Conservation (phyloP, 2,113 vertebrate species). For the Aythya baeri region DNA sequence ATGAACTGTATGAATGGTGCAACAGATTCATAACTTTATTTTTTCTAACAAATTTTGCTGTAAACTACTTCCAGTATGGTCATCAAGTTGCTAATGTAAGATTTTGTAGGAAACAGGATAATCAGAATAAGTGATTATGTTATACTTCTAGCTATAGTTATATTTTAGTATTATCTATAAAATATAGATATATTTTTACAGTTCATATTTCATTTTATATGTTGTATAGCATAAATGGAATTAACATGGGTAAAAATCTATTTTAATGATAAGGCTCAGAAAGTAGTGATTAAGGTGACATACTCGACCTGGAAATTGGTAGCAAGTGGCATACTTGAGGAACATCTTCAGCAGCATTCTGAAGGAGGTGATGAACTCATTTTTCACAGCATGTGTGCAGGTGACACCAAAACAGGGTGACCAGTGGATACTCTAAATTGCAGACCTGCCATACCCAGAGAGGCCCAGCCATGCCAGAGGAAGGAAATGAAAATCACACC, state of each 20-base stretch:
- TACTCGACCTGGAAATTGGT: not conserved
- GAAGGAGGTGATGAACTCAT: not conserved
- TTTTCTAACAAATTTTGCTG: not conserved
- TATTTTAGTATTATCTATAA: not conserved
- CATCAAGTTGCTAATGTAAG: not conserved
- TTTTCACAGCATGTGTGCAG: not conserved
- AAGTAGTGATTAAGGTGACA: accelerated
- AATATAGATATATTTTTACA: not conserved
- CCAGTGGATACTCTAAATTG: not conserved
- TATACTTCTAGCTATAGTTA: not conserved
- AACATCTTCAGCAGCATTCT: not conserved
- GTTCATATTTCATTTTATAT: not conserved
- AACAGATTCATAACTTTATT: not conserved
- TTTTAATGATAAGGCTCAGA: not conserved
- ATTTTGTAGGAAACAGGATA: not conserved
- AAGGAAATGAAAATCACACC: not conserved
- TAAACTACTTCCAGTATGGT: not conserved
- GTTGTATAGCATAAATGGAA: not conserved
- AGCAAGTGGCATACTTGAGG: not conserved
- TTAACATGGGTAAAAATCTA: not conserved
- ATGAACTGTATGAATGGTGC: not conserved
- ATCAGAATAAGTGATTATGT: not conserved
- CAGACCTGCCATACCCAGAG: not conserved
- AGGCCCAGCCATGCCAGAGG: not conserved
- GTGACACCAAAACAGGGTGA: not conserved